Base-by-base conservation (phyloP, 30 jellyfish, hydroid and myxozoan genomes). In the Pelagia noctiluca region DNA sequence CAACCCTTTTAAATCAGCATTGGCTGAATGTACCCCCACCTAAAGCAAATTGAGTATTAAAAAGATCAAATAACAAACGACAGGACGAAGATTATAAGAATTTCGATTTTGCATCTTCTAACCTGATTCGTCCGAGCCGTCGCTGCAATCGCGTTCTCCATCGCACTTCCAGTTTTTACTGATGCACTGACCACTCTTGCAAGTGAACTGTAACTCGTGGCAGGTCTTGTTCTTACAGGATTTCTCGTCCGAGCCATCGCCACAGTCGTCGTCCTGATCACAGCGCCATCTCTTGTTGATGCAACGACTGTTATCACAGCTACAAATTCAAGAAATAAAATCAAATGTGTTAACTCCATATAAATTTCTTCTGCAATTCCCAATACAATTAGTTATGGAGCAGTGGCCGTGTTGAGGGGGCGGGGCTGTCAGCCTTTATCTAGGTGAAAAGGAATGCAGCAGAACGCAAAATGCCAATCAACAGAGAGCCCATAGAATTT, bases 201-300 rank as follows among this genome's bases (percentile, higher is more conserved):
- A 89, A 8, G 85, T 61, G 46, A 89, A 89, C 77, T 89, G 90
- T 2, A 64, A 78, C 4, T 62, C 82, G 28, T 47, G 78, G 31
- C 96, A 88, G 13, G 89, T 84, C 24, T 80, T 86, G 53, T 73
- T 78, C 52, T 71, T 70, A 86, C 99, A 94, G 19, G 65, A 24
- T 31, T 26, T 28, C 52, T 95, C 99, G 66, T 95, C 99, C 22
- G 97, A 89, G 26, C 74, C 84, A 65, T 95, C 99, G 0, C 97
- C 96, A 80, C 99, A 95, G 72, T 95, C 99, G 61, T 95, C 95
- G 31, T 95, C 97, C 1, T 85, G 92, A 64, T 95, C 99, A 48
- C 99, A 95, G 0, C n/a, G 36, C 96, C 96, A 95, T 33, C 63
- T 68, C 32, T 53, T 63, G 24, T 78, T 86, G 22, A 95, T 85